Conservation (phyloP, 1,140 invertebrate genomes). For the Drosophila tani region DNA sequence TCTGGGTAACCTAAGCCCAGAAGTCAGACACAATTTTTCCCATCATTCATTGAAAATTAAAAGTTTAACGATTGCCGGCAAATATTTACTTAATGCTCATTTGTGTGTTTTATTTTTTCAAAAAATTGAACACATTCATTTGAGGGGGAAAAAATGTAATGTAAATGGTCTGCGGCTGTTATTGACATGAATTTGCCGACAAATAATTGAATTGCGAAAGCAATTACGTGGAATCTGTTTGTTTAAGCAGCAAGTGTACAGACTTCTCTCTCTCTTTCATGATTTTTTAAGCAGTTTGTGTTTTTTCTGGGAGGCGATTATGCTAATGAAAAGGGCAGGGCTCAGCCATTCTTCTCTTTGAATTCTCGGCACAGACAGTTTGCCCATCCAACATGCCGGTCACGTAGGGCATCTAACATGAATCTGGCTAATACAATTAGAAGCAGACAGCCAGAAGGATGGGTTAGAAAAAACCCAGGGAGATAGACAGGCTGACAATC, state of each 20-base stretch:
- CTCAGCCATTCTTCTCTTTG: not conserved
- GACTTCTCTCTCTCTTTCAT: conserved; percentile 10
- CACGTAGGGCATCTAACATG: conserved; percentile 57
- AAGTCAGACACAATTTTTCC: conserved; percentile 25
- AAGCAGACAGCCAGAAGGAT: conserved; percentile 26
- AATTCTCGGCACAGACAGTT: conserved; percentile 12
- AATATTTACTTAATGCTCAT: conserved; percentile 59
- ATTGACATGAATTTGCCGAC: conserved; percentile 48
- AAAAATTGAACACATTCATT: conserved; percentile 35
- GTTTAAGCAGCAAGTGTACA: conserved; percentile 62
- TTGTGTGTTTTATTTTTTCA: conserved; percentile 49
- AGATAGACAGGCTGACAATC: conserved; percentile 18
- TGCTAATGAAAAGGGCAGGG: conserved; percentile 70
- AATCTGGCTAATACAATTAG: conserved; percentile 73
- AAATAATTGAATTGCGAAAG: conserved; percentile 74
- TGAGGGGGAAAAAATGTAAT: conserved; percentile 55
- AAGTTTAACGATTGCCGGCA: conserved; percentile 44
- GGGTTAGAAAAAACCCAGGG: not conserved
- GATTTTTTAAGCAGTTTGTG: not conserved
- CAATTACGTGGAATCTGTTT: conserved; percentile 77
- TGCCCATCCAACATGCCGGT: conserved; percentile 30
- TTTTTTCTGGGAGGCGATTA: conserved; percentile 60
- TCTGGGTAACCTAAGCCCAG: conserved; percentile 17
- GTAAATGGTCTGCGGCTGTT: conserved; percentile 49
- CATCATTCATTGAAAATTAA: conserved; percentile 7